Evolutionary conservation across 2,797 vertebrate species (phyloP).

Genomic region (Uromys caudimaculatus): DNA sequence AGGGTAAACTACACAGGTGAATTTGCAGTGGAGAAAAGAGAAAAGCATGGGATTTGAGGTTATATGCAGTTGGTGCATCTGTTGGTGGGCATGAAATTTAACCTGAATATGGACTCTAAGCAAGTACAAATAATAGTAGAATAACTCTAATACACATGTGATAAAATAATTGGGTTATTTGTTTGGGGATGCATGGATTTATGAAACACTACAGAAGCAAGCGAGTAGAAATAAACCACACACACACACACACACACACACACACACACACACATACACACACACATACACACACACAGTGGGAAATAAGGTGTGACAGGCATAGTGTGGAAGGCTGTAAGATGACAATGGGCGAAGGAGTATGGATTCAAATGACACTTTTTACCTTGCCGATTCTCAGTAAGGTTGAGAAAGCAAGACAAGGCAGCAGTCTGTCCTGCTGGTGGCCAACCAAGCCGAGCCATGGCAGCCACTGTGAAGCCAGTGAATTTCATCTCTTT

Average conservation of each 20-base stretch:
- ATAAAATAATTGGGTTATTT: background rate
- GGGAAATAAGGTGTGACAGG: background rate
- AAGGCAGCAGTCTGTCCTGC: background rate
- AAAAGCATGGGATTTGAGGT: background rate
- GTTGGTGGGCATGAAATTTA: background rate
- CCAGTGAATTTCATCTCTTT: background rate
- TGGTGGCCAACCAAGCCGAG: background rate
- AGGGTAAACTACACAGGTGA: background rate
- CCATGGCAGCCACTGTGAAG: background rate
- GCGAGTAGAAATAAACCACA: background rate
- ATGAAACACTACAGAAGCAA: background rate
- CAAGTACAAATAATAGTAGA: background rate
- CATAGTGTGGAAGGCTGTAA: no score
- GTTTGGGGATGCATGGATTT: background rate
- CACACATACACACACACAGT: no score
- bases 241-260: no score
- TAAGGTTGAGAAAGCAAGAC: background rate
- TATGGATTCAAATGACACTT: background rate
- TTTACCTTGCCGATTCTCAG: background rate
- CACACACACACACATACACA: no score
- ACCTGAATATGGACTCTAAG: background rate
- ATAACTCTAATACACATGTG: background rate
- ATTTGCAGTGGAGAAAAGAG: background rate
- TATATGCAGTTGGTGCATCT: background rate
- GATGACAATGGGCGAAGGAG: background rate